Evolutionary conservation across 2,113 vertebrate genomes (phyloP).

Genomic region (Ceuthmochares aereus): DNA sequence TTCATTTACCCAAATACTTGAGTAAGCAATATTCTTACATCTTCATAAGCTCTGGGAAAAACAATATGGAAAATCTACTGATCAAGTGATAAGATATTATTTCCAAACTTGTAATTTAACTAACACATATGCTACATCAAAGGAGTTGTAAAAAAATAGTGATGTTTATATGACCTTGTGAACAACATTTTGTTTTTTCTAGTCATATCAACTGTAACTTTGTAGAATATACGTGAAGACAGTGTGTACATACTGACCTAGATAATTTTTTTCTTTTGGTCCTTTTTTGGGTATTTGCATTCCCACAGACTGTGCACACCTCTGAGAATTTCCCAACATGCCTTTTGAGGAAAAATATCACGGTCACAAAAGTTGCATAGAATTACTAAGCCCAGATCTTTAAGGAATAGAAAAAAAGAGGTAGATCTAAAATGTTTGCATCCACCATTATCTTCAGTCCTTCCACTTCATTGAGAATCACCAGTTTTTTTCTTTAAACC

Average conservation of each 20-base stretch:
- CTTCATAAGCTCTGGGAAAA: neutral
- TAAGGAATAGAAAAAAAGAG: constrained; percentile 2
- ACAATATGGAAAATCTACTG: neutral
- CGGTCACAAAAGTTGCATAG: constrained; percentile 41
- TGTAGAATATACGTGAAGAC: neutral
- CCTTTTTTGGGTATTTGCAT: neutral
- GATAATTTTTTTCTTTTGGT: neutral
- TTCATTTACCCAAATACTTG: neutral
- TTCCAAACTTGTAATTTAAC: constrained; percentile 8
- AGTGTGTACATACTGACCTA: neutral
- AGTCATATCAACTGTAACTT: neutral
- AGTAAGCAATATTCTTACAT: neutral
- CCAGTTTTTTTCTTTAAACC: constrained; percentile 23
- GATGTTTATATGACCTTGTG: neutral
- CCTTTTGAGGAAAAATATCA: constrained; percentile 18
- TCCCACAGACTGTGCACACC: neutral
- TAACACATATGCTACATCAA: neutral
- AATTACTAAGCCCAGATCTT: constrained; percentile 40
- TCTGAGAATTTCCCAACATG: constrained; percentile 35
- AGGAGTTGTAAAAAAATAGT: neutral
- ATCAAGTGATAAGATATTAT: neutral
- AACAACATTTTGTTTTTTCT: neutral
- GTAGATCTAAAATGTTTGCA: neutral
- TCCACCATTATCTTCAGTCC: neutral
- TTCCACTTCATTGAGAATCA: neutral